Conservation (phyloP, 2,888 invertebrate species). For the Cabera pusaria region DNA sequence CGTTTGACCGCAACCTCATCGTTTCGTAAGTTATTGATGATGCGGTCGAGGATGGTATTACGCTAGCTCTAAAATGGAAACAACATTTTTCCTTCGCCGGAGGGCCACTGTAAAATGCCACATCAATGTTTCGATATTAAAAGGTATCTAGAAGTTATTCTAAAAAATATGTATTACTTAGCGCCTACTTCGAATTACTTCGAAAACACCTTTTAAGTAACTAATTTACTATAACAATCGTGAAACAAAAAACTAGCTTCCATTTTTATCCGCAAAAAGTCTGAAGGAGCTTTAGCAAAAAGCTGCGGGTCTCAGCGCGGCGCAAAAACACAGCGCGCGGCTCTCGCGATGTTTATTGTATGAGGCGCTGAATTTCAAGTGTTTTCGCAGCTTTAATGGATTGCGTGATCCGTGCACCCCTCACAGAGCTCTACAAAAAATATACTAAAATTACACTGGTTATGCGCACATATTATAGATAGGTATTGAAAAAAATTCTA, state of each 20-base stretch:
- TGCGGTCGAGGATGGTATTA: too few relatives aligned
- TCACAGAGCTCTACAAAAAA: conserved; percentile 40
- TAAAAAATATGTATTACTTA: too few relatives aligned
- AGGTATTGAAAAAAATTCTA: not conserved
- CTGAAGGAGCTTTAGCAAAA: conserved; percentile 50
- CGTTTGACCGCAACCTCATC: too few relatives aligned
- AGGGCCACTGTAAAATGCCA: too few relatives aligned
- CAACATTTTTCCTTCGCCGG: too few relatives aligned
- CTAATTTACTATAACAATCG: conserved; percentile 32
- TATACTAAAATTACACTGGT: conserved; percentile 23
- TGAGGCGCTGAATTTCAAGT: conserved; percentile 79
- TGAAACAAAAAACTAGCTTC: conserved; percentile 37
- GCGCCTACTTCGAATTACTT: too few relatives aligned
- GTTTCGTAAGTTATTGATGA: too few relatives aligned
- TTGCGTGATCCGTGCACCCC: conserved; percentile 51
- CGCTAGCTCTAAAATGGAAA: too few relatives aligned
- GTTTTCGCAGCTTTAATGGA: conserved; percentile 78
- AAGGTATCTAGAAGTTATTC: too few relatives aligned
- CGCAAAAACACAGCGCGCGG: conserved; percentile 56
- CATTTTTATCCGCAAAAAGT: conserved; percentile 49
- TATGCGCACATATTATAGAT: conserved; percentile 1
- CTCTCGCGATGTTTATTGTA: conserved; percentile 75
- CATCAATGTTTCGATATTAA: too few relatives aligned
- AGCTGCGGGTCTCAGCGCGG: conserved; percentile 47
- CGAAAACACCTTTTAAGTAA: conserved; percentile 6